Conservation (phyloP, 1,140 invertebrate species). For the Lanistes nyassanus region DNA sequence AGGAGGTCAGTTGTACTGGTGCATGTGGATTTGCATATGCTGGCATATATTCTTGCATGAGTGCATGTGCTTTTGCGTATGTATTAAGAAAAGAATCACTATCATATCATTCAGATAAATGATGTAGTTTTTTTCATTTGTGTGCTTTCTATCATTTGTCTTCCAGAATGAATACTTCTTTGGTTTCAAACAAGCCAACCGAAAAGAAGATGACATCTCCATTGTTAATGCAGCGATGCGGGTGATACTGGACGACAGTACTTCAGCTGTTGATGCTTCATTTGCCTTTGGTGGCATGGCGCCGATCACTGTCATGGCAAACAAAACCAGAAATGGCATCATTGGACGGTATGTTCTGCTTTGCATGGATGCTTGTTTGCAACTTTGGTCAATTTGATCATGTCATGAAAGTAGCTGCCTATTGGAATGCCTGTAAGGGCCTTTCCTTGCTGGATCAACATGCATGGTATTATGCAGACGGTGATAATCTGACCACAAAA, state of each 20-base stretch:
- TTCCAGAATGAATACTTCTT: slow-evolving; percentile 75
- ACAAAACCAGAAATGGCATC: slow-evolving; percentile 75
- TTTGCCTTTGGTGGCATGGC: slow-evolving; percentile 92
- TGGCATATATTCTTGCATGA: too few relatives aligned
- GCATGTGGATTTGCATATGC: neutral
- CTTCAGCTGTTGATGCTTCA: slow-evolving; percentile 72
- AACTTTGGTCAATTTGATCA: too few relatives aligned
- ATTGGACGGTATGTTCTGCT: slow-evolving; percentile 76
- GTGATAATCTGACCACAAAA: too few relatives aligned
- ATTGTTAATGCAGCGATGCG: slow-evolving; percentile 81
- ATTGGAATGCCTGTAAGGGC: too few relatives aligned
- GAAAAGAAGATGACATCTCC: slow-evolving; percentile 93
- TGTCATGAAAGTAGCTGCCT: too few relatives aligned
- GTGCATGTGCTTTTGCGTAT: neutral
- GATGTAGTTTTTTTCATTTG: neutral
- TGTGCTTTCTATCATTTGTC: too few relatives aligned
- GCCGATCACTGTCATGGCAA: slow-evolving; percentile 83
- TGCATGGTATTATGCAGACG: too few relatives aligned
- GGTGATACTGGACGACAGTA: slow-evolving; percentile 53
- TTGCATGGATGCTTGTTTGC: too few relatives aligned
- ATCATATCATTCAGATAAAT: neutral
- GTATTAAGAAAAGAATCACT: neutral
- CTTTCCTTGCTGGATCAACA: too few relatives aligned
- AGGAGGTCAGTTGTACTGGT: slow-evolving; percentile 19
- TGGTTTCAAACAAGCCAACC: slow-evolving; percentile 91